These are phyloP conservation scores for Callospermophilus lateralis DNA, from an alignment of 2,113 vertebrate genomes.

Conservation along the genomic window DNA sequence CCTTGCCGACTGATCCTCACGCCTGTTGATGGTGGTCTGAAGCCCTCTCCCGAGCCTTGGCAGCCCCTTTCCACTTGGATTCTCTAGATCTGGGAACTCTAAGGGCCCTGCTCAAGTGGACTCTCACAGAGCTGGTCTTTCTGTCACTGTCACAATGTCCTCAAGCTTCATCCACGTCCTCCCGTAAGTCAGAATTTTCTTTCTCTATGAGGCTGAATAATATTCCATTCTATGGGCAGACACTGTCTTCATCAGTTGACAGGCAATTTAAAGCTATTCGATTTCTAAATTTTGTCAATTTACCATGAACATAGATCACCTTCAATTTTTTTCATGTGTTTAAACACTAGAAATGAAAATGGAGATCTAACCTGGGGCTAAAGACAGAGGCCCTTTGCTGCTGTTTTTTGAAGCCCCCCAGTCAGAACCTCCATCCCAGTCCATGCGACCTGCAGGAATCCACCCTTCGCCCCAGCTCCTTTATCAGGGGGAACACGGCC, in stretches of 20 bases:
- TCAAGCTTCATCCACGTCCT: neutral
- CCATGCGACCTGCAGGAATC: neutral
- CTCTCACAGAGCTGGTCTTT: neutral
- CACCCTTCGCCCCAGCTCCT: neutral
- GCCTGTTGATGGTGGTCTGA: too few relatives aligned
- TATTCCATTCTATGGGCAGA: neutral
- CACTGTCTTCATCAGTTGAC: neutral
- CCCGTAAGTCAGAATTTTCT: neutral
- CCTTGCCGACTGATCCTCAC: too few relatives aligned
- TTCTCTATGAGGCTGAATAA: neutral
- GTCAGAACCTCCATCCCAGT: neutral
- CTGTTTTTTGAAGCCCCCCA: accelerated
- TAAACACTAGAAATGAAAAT: neutral
- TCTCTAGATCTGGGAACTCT: neutral
- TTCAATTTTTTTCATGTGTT: neutral
- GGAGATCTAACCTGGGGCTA: neutral
- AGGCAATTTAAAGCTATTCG: neutral
- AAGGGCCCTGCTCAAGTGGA: too few relatives aligned
- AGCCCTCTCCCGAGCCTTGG: neutral
- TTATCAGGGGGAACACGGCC: neutral
- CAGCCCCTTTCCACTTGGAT: neutral
- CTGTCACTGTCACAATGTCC: neutral
- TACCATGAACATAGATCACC: neutral
- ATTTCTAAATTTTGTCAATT: conserved; percentile 5
- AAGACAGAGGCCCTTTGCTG: neutral